Percentiles rank a stretch among this genome's conserved stretches.
These are phyloP conservation scores for Palythoa heliodiscus DNA, from an alignment of 92 coral and sea anemone genomes.

Conservation along the genomic window DNA sequence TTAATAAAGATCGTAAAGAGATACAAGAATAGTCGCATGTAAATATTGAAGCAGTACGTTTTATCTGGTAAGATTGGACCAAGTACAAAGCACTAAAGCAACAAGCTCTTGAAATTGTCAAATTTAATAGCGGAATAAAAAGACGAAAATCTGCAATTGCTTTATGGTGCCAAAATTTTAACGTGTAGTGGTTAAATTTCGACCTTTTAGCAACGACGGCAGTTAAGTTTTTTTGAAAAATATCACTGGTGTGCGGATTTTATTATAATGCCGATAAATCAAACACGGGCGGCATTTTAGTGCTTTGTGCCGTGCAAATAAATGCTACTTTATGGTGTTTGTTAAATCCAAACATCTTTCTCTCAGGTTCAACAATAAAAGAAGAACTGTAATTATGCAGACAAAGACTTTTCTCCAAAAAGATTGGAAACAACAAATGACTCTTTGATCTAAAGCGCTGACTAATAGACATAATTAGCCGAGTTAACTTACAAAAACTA, in stretches of 20 bases:
- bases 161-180: neutral
- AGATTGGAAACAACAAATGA: neutral
- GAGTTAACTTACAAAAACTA: neutral
- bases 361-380: constrained; percentile 35
- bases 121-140: neutral
- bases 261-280: constrained; percentile 31
- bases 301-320: constrained; percentile 32
- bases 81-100: constrained; percentile 18
- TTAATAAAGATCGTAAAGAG: constrained; percentile 38
- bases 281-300: constrained; percentile 45
- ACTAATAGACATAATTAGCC: neutral
- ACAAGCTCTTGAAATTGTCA: constrained; percentile 39
- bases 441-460: neutral
- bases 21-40: constrained; percentile 19
- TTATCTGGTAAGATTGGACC: constrained; percentile 1
- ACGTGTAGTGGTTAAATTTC: neutral
- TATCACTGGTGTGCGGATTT: constrained; percentile 18
- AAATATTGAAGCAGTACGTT: constrained; percentile 12
- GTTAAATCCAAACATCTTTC: constrained; percentile 39
- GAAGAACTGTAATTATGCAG: neutral
- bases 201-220: neutral
- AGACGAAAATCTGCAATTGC: neutral
- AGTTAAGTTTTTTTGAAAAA: constrained; percentile 5
- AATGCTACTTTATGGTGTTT: constrained; percentile 40
- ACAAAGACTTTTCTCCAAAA: constrained; percentile 21